Percentiles rank a stretch among this genome's conserved stretches.
These are phyloP conservation scores for Manduca sexta DNA, from an alignment of 1,140 invertebrate species.

Conservation along the genomic window DNA sequence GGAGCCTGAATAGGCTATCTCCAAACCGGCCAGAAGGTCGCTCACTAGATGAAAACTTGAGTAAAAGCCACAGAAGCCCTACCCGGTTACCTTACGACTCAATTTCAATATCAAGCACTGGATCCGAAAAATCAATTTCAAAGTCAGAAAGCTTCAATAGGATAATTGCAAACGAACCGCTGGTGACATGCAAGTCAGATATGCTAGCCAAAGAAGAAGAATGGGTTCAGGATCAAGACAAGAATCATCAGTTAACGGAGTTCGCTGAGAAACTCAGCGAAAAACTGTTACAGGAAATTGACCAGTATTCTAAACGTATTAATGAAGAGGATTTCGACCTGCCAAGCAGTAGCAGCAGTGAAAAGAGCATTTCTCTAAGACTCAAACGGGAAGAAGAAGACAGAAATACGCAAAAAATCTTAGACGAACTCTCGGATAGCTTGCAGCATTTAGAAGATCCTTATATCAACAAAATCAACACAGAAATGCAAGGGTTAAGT, in stretches of 20 bases:
- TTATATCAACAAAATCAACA: slow-evolving; percentile 73
- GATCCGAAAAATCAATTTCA: slow-evolving; percentile 69
- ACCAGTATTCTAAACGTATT: slow-evolving; percentile 76
- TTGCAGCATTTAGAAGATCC: slow-evolving; percentile 75
- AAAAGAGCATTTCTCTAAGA: slow-evolving; percentile 61
- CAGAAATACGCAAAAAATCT: slow-evolving; percentile 61
- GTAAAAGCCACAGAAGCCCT: slow-evolving; percentile 63
- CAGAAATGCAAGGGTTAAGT: slow-evolving; percentile 73
- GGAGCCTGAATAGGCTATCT: slow-evolving; percentile 69
- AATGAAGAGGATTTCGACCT: slow-evolving; percentile 71
- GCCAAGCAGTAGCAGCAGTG: slow-evolving; percentile 64
- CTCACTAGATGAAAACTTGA: slow-evolving; percentile 64
- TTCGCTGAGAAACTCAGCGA: slow-evolving; percentile 85
- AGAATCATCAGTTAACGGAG: slow-evolving; percentile 80
- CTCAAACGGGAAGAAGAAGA: slow-evolving; percentile 63
- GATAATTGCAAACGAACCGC: slow-evolving; percentile 64
- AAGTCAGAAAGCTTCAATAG: slow-evolving; percentile 72
- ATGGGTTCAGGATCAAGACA: slow-evolving; percentile 76
- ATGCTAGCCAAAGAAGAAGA: slow-evolving; percentile 70
- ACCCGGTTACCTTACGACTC: slow-evolving; percentile 68
- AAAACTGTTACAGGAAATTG: slow-evolving; percentile 83
- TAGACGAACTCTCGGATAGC: slow-evolving; percentile 62
- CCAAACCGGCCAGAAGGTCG: slow-evolving; percentile 67
- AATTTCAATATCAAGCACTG: slow-evolving; percentile 68
- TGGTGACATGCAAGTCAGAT: slow-evolving; percentile 70